A percentile compares a stretch with the other conserved stretches of the same genome.
phyloP scores from a whole-genome alignment of 2,797 vertebrate genomes.

The Anableps anableps region DNA sequence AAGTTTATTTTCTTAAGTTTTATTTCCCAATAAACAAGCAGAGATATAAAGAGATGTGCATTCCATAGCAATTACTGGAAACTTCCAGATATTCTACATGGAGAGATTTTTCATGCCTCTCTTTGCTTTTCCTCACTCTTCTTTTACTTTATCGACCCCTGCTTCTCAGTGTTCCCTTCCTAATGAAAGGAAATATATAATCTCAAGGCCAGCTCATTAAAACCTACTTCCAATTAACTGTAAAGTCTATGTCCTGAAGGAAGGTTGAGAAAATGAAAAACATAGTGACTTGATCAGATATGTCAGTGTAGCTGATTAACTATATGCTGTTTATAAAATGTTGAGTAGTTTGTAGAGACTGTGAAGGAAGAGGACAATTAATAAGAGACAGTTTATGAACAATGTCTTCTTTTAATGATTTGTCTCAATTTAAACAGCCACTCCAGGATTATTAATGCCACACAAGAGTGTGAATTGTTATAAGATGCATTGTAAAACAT shows the following conservation, averaged over 20 bases:
- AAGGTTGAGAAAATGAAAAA: conserved; percentile 28
- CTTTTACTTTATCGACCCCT: conserved; percentile 29
- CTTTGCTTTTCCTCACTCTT: conserved; percentile 4
- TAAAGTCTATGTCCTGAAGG: conserved; percentile 43
- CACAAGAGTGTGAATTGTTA: conserved; percentile 47
- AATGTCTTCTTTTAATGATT: conserved; percentile 59
- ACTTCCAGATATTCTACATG: conserved; percentile 26
- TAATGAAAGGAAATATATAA: conserved; percentile 66
- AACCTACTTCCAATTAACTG: conserved; percentile 65
- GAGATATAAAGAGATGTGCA: conserved; percentile 12
- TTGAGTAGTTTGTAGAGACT: conserved; percentile 21
- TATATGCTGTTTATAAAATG: conserved; percentile 21
- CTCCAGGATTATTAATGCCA: conserved; percentile 60
- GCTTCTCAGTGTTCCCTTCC: conserved; percentile 25
- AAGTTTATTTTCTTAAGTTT: conserved; percentile 46
- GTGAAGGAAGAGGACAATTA: conserved; percentile 42
- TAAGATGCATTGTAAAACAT: conserved; percentile 31
- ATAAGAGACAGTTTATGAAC: conserved; percentile 64
- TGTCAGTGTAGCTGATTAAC: conserved; percentile 1
- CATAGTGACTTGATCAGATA: conserved; percentile 8
- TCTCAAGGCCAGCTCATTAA: conserved; percentile 68
- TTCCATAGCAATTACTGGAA: conserved; percentile 27
- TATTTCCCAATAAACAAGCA: conserved; percentile 46
- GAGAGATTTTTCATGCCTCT: conserved; percentile 17
- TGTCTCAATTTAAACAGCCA: conserved; percentile 55